Conservation (phyloP, 2,113 vertebrate genomes). For the Picathartes gymnocephalus region DNA sequence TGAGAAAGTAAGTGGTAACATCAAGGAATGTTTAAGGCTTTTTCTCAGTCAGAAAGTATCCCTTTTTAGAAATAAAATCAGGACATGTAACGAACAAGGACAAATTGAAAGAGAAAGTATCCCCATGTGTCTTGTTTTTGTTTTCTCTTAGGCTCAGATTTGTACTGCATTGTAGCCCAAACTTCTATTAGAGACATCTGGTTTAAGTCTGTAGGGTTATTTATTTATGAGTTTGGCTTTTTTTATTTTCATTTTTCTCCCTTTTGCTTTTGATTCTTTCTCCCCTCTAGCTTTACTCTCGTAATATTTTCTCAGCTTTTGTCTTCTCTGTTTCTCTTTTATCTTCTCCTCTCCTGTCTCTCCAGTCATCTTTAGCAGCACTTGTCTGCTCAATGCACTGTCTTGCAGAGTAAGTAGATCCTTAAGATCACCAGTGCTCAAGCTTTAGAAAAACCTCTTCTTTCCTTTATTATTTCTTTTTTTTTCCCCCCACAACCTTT, state of each 20-base stretch:
- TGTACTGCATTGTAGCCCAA: neutral
- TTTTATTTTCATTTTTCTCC: neutral
- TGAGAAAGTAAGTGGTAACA: neutral
- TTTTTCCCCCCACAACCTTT: neutral
- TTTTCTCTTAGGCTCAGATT: neutral
- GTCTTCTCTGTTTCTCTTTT: neutral
- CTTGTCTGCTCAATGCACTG: neutral
- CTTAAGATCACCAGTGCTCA: neutral
- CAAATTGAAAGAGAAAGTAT: neutral
- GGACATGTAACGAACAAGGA: neutral
- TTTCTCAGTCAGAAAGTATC: neutral
- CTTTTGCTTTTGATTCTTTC: neutral
- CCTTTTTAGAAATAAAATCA: neutral
- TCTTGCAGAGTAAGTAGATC: neutral
- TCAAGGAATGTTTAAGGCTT: neutral
- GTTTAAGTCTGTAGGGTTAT: neutral
- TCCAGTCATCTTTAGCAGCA: neutral
- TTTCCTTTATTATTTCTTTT: neutral
- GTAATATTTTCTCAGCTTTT: neutral
- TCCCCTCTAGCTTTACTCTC: neutral
- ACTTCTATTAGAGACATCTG: neutral
- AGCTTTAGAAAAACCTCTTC: neutral
- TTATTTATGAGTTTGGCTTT: neutral
- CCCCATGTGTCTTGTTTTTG: neutral
- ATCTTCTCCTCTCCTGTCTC: neutral